Conservation (phyloP, 1,140 invertebrate species). For the Drosophila pectinifera region DNA sequence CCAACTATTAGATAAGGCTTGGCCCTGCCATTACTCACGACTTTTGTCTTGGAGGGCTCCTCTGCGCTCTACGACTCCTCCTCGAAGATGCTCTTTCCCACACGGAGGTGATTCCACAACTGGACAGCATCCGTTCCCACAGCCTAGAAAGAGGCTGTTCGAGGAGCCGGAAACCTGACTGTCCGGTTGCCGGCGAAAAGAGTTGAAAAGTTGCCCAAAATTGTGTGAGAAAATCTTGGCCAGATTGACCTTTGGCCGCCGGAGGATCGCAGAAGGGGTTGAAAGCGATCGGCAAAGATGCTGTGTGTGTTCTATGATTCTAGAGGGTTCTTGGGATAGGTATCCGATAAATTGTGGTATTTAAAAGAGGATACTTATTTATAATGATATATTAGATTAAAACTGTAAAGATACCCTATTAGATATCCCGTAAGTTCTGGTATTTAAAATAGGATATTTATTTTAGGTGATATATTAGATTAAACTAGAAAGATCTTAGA, state of each 20-base stretch:
- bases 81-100: slow-evolving; percentile 54
- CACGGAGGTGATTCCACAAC: slow-evolving; percentile 59
- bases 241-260: slow-evolving; percentile 71
- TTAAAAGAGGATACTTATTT: too few species aligned
- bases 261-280: slow-evolving; percentile 35
- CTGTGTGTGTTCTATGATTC: not conserved
- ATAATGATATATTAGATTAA: not conserved
- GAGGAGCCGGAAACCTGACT: slow-evolving; percentile 46
- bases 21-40: slow-evolving; percentile 34
- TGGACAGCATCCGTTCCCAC: slow-evolving; percentile 70
- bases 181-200: slow-evolving; percentile 70
- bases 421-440: too few species aligned
- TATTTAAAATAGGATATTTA: too few species aligned
- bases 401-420: too few species aligned
- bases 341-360: too few species aligned
- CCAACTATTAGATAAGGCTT: slow-evolving; percentile 53
- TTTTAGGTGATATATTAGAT: too few species aligned
- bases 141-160: slow-evolving; percentile 33
- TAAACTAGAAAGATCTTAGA: too few species aligned
- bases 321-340: not conserved
- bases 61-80: not conserved
- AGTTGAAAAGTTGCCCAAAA: slow-evolving; percentile 75
- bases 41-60: slow-evolving; percentile 24
- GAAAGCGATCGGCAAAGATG: slow-evolving; percentile 30
- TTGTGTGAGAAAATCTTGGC: slow-evolving; percentile 74